These are phyloP conservation scores for Alviniconcha marisindica DNA, from an alignment of 1,140 invertebrate species.

Conservation along the genomic window DNA sequence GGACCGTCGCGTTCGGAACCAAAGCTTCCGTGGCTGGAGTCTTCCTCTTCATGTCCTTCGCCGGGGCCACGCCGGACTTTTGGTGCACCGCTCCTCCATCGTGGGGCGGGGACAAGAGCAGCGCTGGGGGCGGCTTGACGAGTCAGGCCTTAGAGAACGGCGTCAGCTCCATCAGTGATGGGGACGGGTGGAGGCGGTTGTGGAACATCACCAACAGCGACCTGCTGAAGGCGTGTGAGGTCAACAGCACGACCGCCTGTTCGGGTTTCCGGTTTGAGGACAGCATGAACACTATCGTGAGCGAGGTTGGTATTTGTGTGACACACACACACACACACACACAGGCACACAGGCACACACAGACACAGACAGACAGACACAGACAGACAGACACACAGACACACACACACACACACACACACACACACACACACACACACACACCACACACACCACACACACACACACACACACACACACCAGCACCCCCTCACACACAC, in stretches of 20 bases:
- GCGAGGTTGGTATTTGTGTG: background rate
- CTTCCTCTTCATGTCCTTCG: slow-evolving; percentile 24
- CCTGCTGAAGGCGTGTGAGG: background rate
- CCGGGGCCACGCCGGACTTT: slow-evolving; percentile 20
- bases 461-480: too few relatives aligned
- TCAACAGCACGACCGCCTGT: slow-evolving; percentile 10
- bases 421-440: background rate
- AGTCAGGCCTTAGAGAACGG: too few relatives aligned
- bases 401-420: slow-evolving; percentile 16
- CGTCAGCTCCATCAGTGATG: too few relatives aligned
- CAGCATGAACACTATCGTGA: slow-evolving; percentile 12
- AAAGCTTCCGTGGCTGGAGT: slow-evolving; percentile 3
- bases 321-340: background rate
- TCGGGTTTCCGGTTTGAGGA: background rate
- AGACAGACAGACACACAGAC: background rate
- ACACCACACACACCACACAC: too few relatives aligned
- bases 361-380: background rate
- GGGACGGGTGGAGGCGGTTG: background rate
- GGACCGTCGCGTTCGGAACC: slow-evolving; percentile 2
- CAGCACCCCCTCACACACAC: too few relatives aligned
- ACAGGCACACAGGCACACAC: background rate
- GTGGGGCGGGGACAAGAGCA: slow-evolving; percentile 12
- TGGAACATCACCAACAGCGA: background rate
- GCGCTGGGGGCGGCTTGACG: background rate
- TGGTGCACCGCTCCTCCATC: background rate